Evolutionary conservation across 2,113 vertebrate species (phyloP), one percentile per base, ranked within the genome.

Genomic region (Jacana jacana): DNA sequence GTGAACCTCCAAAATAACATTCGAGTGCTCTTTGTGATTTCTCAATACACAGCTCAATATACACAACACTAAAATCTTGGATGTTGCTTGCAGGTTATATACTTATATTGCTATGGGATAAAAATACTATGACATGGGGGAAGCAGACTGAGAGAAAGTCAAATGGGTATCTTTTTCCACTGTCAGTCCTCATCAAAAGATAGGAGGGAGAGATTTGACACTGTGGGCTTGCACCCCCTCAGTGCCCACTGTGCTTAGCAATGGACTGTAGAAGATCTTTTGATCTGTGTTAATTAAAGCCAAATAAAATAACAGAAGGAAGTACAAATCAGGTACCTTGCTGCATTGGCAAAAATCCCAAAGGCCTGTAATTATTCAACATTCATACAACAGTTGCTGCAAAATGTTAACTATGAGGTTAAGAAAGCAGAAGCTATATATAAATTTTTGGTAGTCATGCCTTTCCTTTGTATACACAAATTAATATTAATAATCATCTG

Each of bases 31-130:
- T 52, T 42, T 70, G 58, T 48, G 76, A 57, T 57, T 89, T 44
- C 44, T 46, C 48, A 75, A 23, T 1, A 5, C 65, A 55, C 37
- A 66, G 33, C 22, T 77, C 89, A 37, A 63, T 57, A 49, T 81
- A 75, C 31, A 15, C 20, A 35, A 20, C 0, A 0, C 5, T 4
- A 25, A 64, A 37, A 31, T 49, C 13, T 37, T 10, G 6, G 49
- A 61, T 71, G 15, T 31, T 63, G n/a, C 51, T 37, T 73, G 65
- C 7, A 33, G 73, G 22, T 49, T 55, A 31, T 33, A 19, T 44
- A 31, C 16, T n/a, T 40, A 17, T 4, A 39, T 49, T 71, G 25
- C 60, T 75, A 4, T 7, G 33, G 14, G 52, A 87, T 35, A 37
- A 78, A 84, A 70, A 27, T 13, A 11, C n/a, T 22, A 70, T 4